These are phyloP conservation scores for Morpho achilles DNA, from an alignment of 2,888 invertebrate species.

Conservation along the genomic window DNA sequence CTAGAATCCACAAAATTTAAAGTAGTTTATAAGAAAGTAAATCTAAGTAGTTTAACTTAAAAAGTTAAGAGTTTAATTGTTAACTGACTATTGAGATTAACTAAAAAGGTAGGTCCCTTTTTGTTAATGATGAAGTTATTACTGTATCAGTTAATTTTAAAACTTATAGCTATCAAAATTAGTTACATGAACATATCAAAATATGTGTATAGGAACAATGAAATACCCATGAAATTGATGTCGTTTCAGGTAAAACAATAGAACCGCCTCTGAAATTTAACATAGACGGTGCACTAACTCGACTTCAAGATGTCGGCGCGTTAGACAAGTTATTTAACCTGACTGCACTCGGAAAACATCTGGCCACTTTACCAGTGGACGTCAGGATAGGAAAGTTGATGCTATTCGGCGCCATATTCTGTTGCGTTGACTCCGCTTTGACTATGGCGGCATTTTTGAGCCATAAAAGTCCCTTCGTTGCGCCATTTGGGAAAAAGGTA, in stretches of 20 bases:
- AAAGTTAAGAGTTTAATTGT: too few relatives aligned
- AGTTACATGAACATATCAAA: too few relatives aligned
- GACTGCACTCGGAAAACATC: slow-evolving; percentile 92
- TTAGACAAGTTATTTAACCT: slow-evolving; percentile 85
- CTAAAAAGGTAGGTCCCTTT: too few relatives aligned
- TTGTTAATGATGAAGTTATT: too few relatives aligned
- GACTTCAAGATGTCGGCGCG: slow-evolving; percentile 89
- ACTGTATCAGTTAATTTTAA: too few relatives aligned
- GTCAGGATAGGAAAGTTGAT: slow-evolving; percentile 95
- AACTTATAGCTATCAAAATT: too few relatives aligned
- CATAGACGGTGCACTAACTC: slow-evolving; percentile 83
- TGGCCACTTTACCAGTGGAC: slow-evolving; percentile 94
- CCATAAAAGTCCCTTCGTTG: slow-evolving; percentile 87
- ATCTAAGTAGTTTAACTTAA: too few relatives aligned
- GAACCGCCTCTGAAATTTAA: slow-evolving; percentile 86
- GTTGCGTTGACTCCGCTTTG: slow-evolving; percentile 93
- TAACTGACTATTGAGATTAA: too few relatives aligned
- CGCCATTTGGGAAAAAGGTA: slow-evolving; percentile 85
- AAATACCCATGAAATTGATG: too few relatives aligned
- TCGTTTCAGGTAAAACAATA: slow-evolving; percentile 79
- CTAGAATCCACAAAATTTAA: too few relatives aligned
- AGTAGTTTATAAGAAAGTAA: too few relatives aligned
- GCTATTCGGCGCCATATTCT: slow-evolving; percentile 94
- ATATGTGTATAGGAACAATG: too few relatives aligned
- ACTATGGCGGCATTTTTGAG: slow-evolving; percentile 93